Evolutionary conservation across 2,797 vertebrate genomes (phyloP).

Genomic region (Microchirus variegatus): DNA sequence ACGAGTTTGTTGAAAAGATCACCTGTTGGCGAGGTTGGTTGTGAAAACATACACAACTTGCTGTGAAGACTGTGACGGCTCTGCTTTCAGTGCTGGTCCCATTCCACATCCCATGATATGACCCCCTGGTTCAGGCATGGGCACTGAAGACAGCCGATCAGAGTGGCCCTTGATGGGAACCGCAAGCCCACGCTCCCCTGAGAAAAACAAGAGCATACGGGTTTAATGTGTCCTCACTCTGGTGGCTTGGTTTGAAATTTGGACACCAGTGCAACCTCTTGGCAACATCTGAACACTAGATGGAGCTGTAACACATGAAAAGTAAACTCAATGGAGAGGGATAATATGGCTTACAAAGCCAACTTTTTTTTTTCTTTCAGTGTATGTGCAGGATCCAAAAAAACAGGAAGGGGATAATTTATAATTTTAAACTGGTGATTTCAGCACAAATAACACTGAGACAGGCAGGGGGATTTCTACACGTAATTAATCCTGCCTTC

Average conservation of each 20-base stretch:
- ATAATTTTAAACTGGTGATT: slow-evolving; percentile 13
- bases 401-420: slow-evolving; percentile 12
- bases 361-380: slow-evolving; percentile 21
- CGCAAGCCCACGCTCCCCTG: slow-evolving; percentile 87
- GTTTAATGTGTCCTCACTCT: slow-evolving; percentile 4
- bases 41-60: slow-evolving; percentile 97
- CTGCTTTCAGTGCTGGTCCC: slow-evolving; percentile 70
- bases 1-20: slow-evolving; percentile 47
- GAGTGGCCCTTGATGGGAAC: slow-evolving; percentile 84
- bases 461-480: slow-evolving; percentile 11
- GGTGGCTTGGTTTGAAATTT: background rate
- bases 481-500: slow-evolving; percentile 4
- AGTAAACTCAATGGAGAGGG: slow-evolving; percentile 17
- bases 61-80: slow-evolving; percentile 81
- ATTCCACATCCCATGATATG: slow-evolving; percentile 80
- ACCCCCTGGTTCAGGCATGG: slow-evolving; percentile 79
- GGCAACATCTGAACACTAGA: slow-evolving; percentile 68
- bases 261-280: background rate
- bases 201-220: slow-evolving; percentile 10
- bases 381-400: slow-evolving; percentile 24
- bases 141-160: slow-evolving; percentile 81
- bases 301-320: slow-evolving; percentile 70
- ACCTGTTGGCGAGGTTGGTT: slow-evolving; percentile 97
- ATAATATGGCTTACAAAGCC: background rate
- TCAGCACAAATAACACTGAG: slow-evolving; percentile 5